These are phyloP conservation scores for Sericinus montela DNA, from an alignment of 2,888 invertebrate species.

Conservation along the genomic window DNA sequence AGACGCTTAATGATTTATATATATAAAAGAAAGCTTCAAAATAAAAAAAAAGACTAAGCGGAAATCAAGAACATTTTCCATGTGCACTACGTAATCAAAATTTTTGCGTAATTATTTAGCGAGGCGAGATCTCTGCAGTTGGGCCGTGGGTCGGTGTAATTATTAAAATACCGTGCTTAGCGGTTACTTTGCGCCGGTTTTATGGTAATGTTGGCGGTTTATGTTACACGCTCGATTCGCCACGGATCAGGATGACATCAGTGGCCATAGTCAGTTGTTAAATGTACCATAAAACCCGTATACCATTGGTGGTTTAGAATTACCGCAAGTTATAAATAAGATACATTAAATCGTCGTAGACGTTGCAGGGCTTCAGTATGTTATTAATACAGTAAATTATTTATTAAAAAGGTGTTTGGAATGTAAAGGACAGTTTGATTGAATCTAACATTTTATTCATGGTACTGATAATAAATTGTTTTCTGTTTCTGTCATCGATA, in stretches of 20 bases:
- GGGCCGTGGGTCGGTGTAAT: slow-evolving; percentile 33
- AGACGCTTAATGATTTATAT: no score
- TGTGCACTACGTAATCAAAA: slow-evolving; percentile 5
- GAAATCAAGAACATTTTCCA: background rate
- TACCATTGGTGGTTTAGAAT: background rate
- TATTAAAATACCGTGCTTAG: slow-evolving; percentile 44
- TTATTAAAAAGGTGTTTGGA: no score
- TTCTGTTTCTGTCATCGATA: no score
- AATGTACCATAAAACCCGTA: slow-evolving; percentile 10
- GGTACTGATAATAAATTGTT: no score
- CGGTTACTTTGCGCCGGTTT: slow-evolving; percentile 30
- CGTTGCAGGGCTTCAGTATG: no score
- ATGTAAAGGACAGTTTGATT: no score
- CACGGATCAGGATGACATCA: slow-evolving; percentile 36
- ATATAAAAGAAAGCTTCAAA: background rate
- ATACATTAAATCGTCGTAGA: no score
- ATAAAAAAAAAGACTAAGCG: slow-evolving; percentile 1
- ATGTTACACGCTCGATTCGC: slow-evolving; percentile 35
- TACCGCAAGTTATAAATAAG: background rate
- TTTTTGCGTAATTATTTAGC: slow-evolving; percentile 34
- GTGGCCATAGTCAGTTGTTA: slow-evolving; percentile 6
- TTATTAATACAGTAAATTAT: no score
- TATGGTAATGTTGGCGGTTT: slow-evolving; percentile 35
- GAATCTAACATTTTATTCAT: no score
- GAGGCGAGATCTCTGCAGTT: slow-evolving; percentile 32